Base-by-base conservation (phyloP, 2,797 vertebrate species). In the Fistularia tabacaria region DNA sequence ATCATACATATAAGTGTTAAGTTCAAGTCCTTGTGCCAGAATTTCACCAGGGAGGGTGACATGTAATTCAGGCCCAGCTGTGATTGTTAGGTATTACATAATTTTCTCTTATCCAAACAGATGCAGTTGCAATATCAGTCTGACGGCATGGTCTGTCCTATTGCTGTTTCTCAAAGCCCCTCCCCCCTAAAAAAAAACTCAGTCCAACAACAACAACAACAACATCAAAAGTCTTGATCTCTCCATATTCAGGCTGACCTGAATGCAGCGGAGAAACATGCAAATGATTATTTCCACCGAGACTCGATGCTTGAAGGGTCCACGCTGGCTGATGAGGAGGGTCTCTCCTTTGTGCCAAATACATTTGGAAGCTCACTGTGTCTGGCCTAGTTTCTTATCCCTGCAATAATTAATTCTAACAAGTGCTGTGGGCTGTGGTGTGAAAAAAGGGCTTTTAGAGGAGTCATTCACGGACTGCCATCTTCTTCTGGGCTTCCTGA, bases 391-490 rank as follows among this genome's bases (percentile, higher is more conserved):
- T 87, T 90, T 86, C 65, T 75, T 80, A 74, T 77, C 65, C 69
- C 51, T 62, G 72, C 72, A 72, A 80, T 87, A 87, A 90, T 91
- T 87, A 82, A 84, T 82, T 77, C 77, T 64, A 83, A 80, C 70
- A 63, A 66, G 63, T 74, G 71, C 59, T 76, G 52, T 62, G 60
- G 69, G 77, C 69, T 77, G 66, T 63, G 42, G 50, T 52, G 38
- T 5, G 25, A 25, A 61, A 59, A 46, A 49, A 46, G 37, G 38
- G 49, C 69, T 80, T 75, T 79, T 66, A 57, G 66, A 75, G 58
- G 46, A 46, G 51, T 53, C 56, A 6, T 15, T 41, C 13, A 43
- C 39, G 1, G 62, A 48, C 57, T 54, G 69, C 57, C 4, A 38
- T 51, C 61, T 41, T 59, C 39, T 47, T 71, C 61, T 54, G 46